These are phyloP conservation scores for Rhipidura dahli DNA, from an alignment of 2,113 vertebrate species.

Conservation along the genomic window DNA sequence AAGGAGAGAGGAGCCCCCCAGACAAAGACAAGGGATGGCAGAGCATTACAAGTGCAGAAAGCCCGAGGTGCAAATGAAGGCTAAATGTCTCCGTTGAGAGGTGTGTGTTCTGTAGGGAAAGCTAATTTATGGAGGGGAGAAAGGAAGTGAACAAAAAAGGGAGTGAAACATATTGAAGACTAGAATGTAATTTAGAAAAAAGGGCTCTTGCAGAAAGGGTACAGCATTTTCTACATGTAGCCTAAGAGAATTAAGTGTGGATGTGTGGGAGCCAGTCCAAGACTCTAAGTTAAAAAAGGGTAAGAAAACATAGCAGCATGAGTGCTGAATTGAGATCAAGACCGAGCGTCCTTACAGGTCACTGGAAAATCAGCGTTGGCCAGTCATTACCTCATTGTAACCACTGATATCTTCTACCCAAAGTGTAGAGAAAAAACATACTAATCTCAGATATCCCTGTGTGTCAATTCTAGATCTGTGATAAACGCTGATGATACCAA, in stretches of 20 bases:
- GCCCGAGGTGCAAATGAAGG: not conserved
- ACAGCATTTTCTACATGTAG: not conserved
- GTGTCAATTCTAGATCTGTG: not conserved
- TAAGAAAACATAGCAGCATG: conserved; percentile 57
- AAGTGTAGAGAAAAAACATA: not conserved
- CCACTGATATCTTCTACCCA: not conserved
- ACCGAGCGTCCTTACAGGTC: conserved; percentile 27
- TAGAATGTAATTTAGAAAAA: not conserved
- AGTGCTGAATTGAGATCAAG: conserved; percentile 54
- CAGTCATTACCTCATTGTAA: conserved; percentile 32
- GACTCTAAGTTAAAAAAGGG: conserved; percentile 17
- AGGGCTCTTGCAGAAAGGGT: not conserved
- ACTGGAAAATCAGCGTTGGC: not conserved
- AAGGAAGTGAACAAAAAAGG: not conserved
- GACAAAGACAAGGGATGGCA: not conserved
- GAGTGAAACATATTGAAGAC: not conserved
- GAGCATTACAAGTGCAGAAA: not conserved
- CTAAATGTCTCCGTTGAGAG: not conserved
- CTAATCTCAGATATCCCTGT: not conserved
- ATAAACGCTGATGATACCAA: not conserved
- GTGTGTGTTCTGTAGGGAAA: not conserved
- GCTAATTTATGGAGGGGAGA: not conserved
- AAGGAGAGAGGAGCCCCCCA: not conserved
- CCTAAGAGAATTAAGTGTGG: not conserved
- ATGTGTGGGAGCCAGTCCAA: conserved; percentile 35